Conservation (phyloP, 2,797 vertebrate species). For the Micrastur ruficollis region DNA sequence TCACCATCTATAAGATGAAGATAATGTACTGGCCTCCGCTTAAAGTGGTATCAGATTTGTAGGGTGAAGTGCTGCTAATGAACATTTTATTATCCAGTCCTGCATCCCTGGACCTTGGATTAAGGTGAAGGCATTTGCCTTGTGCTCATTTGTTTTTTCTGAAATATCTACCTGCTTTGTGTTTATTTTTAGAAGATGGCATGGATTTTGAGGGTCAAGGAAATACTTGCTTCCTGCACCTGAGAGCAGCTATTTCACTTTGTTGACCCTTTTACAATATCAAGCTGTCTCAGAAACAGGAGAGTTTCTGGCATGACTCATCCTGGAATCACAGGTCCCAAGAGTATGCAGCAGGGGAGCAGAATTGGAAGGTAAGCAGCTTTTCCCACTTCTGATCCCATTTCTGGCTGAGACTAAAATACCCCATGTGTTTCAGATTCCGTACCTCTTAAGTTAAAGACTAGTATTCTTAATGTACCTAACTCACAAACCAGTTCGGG, state of each 20-base stretch:
- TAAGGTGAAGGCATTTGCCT: neutral
- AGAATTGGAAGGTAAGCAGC: neutral
- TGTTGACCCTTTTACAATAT: neutral
- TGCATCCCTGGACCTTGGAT: neutral
- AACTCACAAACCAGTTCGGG: neutral
- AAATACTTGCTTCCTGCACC: neutral
- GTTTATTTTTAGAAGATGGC: constrained; percentile 5
- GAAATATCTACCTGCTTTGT: neutral
- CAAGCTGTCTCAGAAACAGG: neutral
- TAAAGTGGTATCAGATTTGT: neutral
- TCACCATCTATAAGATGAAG: neutral
- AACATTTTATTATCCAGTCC: neutral
- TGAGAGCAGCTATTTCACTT: neutral
- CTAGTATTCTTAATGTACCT: neutral
- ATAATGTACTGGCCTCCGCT: neutral
- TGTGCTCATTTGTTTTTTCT: neutral
- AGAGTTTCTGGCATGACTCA: constrained; percentile 6
- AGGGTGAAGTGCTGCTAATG: neutral
- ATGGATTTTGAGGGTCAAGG: neutral
- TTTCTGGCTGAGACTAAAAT: neutral
- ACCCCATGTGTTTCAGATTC: neutral
- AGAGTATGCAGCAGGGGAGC: neutral
- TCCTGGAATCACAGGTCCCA: neutral
- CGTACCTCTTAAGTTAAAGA: neutral
- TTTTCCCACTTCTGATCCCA: neutral